phyloP scores from a whole-genome alignment of 1,140 invertebrate species.

The Metopolophium dirhodum region DNA sequence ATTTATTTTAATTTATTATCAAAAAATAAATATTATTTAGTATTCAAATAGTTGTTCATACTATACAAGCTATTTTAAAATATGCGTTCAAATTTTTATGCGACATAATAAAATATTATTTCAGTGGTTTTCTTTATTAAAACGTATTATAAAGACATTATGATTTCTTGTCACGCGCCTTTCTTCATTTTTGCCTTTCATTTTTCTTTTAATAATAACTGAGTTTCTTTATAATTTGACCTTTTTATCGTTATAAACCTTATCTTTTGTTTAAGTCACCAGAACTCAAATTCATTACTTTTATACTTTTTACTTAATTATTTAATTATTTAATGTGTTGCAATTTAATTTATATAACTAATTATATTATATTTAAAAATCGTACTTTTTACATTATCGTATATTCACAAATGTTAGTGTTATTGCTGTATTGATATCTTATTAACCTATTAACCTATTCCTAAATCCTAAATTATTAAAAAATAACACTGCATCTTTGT shows the following conservation, averaged over 20 bases:
- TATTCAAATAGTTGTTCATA: neutral
- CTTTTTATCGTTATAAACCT: slow-evolving; percentile 9
- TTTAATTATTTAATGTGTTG: neutral
- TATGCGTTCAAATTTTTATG: neutral
- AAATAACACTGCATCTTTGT: neutral
- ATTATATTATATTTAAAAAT: neutral
- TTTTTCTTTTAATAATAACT: neutral
- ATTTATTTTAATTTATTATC: neutral
- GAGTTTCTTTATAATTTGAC: neutral
- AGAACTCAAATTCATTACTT: neutral
- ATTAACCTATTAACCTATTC: too few relatives aligned
- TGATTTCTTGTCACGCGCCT: slow-evolving; percentile 3
- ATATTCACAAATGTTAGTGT: neutral
- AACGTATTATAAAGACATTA: neutral
- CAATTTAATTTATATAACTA: neutral
- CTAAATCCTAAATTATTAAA: neutral
- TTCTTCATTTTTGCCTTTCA: neutral
- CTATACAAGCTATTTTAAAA: neutral
- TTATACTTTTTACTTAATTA: slow-evolving; percentile 5
- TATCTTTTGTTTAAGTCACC: neutral
- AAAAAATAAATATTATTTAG: neutral
- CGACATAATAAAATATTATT: neutral
- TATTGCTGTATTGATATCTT: neutral
- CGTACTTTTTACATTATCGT: neutral
- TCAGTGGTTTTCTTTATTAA: neutral